These are phyloP conservation scores for Diplodus puntazzo DNA, from an alignment of 2,797 vertebrate genomes.

Conservation along the genomic window DNA sequence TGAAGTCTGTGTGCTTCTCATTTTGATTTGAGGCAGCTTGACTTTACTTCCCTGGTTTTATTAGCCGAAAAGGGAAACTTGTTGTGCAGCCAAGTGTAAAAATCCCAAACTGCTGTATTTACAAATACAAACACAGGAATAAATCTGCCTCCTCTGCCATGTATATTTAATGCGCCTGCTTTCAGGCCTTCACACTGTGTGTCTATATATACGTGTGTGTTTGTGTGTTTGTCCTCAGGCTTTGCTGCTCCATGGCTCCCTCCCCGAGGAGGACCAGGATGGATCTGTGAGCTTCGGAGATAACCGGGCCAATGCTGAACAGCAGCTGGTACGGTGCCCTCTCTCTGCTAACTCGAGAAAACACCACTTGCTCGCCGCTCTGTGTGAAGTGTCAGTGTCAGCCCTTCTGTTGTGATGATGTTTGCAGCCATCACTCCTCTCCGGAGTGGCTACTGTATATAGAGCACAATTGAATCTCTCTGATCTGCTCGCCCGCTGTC, in stretches of 20 bases:
- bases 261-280: slow-evolving; percentile 97
- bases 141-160: slow-evolving; percentile 2
- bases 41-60: slow-evolving; percentile 15
- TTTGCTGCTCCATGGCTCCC: slow-evolving; percentile 93
- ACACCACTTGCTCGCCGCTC: slow-evolving; percentile 45
- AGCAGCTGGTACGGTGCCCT: slow-evolving; percentile 91
- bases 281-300: slow-evolving; percentile 90
- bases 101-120: slow-evolving; percentile 25
- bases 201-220: background rate
- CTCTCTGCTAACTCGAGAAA: slow-evolving; percentile 62
- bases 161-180: slow-evolving; percentile 19
- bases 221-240: slow-evolving; percentile 82
- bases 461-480: slow-evolving; percentile 67
- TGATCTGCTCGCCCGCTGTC: slow-evolving; percentile 67
- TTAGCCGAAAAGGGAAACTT: slow-evolving; percentile 15
- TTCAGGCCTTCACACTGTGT: background rate
- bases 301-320: slow-evolving; percentile 88
- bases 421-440: slow-evolving; percentile 59
- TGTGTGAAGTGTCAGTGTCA: slow-evolving; percentile 61
- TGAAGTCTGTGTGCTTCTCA: slow-evolving; percentile 19
- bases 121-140: slow-evolving; percentile 24
- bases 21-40: slow-evolving; percentile 20
- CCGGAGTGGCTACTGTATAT: slow-evolving; percentile 34
- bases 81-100: slow-evolving; percentile 26
- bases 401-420: slow-evolving; percentile 62